Percentiles rank a stretch among this genome's conserved stretches.
These are phyloP conservation scores for Apamea monoglypha DNA, from an alignment of 2,888 invertebrate species.

Conservation along the genomic window DNA sequence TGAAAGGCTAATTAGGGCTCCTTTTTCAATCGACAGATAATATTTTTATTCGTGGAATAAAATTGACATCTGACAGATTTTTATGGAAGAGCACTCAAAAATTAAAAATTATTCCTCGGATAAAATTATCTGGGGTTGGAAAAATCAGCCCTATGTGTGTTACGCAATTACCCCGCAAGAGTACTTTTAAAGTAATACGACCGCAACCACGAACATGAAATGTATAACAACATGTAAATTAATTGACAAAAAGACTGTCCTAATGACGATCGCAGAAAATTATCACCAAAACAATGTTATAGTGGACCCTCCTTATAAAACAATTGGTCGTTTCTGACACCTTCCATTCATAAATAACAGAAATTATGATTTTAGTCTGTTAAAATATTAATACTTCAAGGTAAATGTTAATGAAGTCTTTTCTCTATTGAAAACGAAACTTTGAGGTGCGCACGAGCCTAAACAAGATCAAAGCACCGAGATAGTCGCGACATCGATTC, in stretches of 20 bases:
- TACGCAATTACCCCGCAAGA: background rate
- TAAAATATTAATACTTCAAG: background rate
- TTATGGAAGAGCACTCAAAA: too few relatives aligned
- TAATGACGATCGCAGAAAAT: background rate
- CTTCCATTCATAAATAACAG: background rate
- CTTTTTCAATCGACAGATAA: too few relatives aligned
- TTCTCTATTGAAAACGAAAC: slow-evolving; percentile 11
- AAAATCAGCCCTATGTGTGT: too few relatives aligned
- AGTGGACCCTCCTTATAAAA: background rate
- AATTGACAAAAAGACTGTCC: background rate
- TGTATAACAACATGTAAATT: background rate
- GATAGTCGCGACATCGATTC: slow-evolving; percentile 83
- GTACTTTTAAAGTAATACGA: too few relatives aligned
- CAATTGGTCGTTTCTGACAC: background rate
- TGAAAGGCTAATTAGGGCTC: background rate
- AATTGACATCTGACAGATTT: too few relatives aligned
- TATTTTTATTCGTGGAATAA: too few relatives aligned
- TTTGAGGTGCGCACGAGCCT: slow-evolving; percentile 72
- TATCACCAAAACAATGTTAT: background rate
- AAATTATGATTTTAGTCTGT: background rate
- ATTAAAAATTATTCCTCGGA: too few relatives aligned
- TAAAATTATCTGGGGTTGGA: too few relatives aligned
- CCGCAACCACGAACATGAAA: background rate
- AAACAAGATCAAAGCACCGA: slow-evolving; percentile 78
- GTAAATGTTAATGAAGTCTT: background rate